Evolutionary conservation across 2,113 vertebrate species (phyloP).

Genomic region (Triplophysa siluroides): DNA sequence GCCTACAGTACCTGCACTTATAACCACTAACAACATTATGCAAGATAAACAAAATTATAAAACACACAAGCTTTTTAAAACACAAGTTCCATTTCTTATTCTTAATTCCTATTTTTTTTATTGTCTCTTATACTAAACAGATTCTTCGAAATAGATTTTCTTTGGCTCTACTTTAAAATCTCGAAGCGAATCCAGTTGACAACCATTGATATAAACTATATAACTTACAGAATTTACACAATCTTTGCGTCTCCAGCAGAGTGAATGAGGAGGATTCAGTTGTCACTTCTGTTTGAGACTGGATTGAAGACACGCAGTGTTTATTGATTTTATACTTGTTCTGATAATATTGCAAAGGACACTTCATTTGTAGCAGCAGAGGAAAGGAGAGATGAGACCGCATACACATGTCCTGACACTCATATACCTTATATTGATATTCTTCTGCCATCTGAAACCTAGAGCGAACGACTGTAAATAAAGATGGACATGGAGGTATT

Average conservation of each 20-base stretch:
- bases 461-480: slow-evolving; percentile 40
- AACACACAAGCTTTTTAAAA: no score
- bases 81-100: no score
- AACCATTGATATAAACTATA: background rate
- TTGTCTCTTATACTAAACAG: no score
- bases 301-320: slow-evolving; percentile 55
- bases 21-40: no score
- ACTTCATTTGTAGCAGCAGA: slow-evolving; percentile 60
- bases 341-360: slow-evolving; percentile 60
- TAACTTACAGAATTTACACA: background rate
- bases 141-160: no score
- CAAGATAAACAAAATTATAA: no score
- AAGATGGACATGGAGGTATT: slow-evolving; percentile 42
- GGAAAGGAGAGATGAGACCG: slow-evolving; percentile 54
- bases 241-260: slow-evolving; percentile 2
- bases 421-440: slow-evolving; percentile 42
- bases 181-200: no score
- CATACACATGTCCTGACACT: slow-evolving; percentile 49
- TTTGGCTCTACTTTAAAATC: no score
- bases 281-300: slow-evolving; percentile 55
- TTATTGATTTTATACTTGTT: slow-evolving; percentile 59
- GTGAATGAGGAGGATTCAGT: slow-evolving; percentile 44
- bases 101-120: no score
- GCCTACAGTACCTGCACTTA: no score
- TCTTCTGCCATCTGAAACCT: slow-evolving; percentile 35